Percentiles rank a stretch among this genome's conserved stretches.
phyloP scores from a whole-genome alignment of 2,113 vertebrate genomes.

The Limnothrissa miodon region DNA sequence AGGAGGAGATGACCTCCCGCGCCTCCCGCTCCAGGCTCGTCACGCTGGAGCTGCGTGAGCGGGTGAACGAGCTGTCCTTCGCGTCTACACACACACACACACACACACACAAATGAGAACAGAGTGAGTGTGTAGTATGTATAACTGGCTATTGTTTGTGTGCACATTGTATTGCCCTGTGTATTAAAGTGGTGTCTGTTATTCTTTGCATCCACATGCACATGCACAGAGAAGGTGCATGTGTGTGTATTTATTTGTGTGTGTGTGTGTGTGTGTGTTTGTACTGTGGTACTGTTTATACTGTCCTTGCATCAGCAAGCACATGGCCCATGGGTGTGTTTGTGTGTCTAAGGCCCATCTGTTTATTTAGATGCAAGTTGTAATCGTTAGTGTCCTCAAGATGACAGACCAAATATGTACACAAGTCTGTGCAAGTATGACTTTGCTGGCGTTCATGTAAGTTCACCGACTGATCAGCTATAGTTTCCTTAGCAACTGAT shows the following conservation, averaged over 20 bases:
- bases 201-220: constrained; percentile 85
- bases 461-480: no score
- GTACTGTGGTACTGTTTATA: not conserved
- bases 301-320: not conserved
- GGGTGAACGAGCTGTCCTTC: constrained; percentile 91
- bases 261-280: not conserved
- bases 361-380: no score
- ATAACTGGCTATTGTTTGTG: not conserved
- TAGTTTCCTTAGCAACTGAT: no score
- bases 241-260: no score
- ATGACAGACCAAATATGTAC: no score
- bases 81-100: constrained; percentile 71
- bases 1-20: constrained; percentile 89
- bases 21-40: constrained; percentile 96
- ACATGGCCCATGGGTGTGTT: not conserved
- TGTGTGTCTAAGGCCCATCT: not conserved
- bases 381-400: not conserved
- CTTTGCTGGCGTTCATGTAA: no score
- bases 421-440: no score
- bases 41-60: constrained; percentile 93
- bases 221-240: not conserved
- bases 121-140: not conserved
- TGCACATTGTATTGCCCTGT: not conserved
- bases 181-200: not conserved
- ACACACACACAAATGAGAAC: not conserved